Base-by-base conservation (phyloP, 2,113 vertebrate species). In the Beaufortia kweichowensis region DNA sequence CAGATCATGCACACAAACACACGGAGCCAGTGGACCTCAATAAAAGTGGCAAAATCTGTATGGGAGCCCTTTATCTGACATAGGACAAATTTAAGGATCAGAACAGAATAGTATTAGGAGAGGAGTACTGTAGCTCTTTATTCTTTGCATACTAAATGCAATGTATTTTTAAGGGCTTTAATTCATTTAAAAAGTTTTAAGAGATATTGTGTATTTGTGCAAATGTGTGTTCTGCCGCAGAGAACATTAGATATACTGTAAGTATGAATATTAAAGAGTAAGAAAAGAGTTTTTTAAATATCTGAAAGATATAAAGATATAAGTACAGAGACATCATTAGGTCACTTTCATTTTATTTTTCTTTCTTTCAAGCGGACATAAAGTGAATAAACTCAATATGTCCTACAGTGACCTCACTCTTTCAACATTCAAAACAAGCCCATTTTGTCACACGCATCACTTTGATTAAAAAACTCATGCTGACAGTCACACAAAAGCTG, bases 321-420 rank as follows among this genome's bases (percentile, higher is more conserved):
- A n/a, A n/a, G 39, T 67, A 15, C 39, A 56, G 12, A 28, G 8
- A 59, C 29, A 75, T 31, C 41, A n/a, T 71, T 77, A 61, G n/a
- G n/a, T n/a, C n/a, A n/a, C n/a, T n/a, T n/a, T n/a, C n/a, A n/a
- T n/a, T n/a, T n/a, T n/a, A n/a, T n/a, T n/a, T n/a, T n/a, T n/a
- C n/a, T n/a, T n/a, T n/a, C n/a, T n/a, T n/a, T n/a, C 33, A 35
- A 60, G 69, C 75, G 57, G 3, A 6, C 57, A 83, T 73, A 80
- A 87, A 80, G 81, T 79, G 63, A 55, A 39, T 83, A 84, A 85
- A 84, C 81, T 71, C 28, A 56, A 53, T 79, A 74, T 86, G 81
- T 50, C 84, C 83, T 39, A 26, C 41, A 75, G 75, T 82, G 24
- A 86, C 84, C 83, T 71, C 39, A 41, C 21, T 50, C 23, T 56